Evolutionary conservation across 1,140 invertebrate genomes (phyloP).

Genomic region (Polyergus mexicanus): DNA sequence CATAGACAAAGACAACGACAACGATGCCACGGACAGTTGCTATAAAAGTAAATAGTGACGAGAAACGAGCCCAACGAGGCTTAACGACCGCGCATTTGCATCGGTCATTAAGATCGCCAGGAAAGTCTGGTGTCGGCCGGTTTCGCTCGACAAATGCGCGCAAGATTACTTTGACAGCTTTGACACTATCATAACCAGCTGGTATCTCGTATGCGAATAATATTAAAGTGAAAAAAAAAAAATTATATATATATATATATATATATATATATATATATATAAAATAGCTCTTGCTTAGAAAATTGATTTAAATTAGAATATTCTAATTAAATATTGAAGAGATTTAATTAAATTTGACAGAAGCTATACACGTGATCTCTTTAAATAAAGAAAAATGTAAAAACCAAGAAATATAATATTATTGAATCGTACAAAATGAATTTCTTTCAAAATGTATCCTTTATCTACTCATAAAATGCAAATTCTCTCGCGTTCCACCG

Average conservation of each 20-base stretch:
- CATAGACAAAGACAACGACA: slow-evolving; percentile 60
- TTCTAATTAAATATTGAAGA: neutral
- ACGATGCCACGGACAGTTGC: slow-evolving; percentile 54
- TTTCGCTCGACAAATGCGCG: slow-evolving; percentile 53
- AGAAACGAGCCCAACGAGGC: slow-evolving; percentile 79
- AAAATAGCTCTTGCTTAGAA: neutral
- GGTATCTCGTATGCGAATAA: neutral
- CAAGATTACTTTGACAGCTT: slow-evolving; percentile 31
- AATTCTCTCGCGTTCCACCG: slow-evolving; percentile 14
- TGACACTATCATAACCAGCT: slow-evolving; percentile 2
- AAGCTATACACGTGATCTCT: neutral
- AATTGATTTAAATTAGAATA: neutral
- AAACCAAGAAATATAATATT: neutral
- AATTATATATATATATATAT: too few species aligned
- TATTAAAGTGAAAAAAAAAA: neutral
- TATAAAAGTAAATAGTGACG: slow-evolving; percentile 79
- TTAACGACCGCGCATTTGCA: slow-evolving; percentile 80
- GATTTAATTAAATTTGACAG: neutral
- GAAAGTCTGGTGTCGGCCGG: slow-evolving; percentile 54
- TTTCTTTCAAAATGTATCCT: neutral
- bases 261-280: too few species aligned
- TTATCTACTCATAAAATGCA: slow-evolving; percentile 7
- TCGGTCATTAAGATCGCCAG: slow-evolving; percentile 77
- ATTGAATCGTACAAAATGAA: neutral
- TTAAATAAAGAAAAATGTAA: neutral